Conservation (phyloP, 2,113 vertebrate species). For the Dasyprocta punctata region DNA sequence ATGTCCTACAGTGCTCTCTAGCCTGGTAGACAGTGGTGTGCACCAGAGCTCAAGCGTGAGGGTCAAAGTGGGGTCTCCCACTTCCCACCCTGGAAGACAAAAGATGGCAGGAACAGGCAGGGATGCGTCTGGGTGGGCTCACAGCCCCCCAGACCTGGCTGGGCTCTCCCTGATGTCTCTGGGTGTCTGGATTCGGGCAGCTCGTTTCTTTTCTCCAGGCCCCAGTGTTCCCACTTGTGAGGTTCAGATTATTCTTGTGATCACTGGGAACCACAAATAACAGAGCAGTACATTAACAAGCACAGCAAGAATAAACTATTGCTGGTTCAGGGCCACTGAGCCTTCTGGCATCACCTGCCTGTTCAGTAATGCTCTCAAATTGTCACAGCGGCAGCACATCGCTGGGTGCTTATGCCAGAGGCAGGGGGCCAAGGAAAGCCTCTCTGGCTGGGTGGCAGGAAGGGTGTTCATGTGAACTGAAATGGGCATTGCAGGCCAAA, state of each 20-base stretch:
- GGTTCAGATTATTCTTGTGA: not conserved
- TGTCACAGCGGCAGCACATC: not conserved
- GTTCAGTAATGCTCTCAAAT: not conserved
- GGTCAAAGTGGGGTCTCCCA: not conserved
- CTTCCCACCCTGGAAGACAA: not conserved
- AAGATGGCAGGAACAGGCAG: not conserved
- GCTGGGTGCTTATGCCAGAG: not conserved
- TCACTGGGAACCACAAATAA: not conserved
- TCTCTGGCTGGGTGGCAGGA: not conserved
- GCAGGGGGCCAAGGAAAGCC: not conserved
- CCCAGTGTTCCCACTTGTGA: not conserved
- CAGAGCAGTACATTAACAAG: not conserved
- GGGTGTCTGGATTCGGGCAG: not conserved
- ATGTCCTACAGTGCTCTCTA: not conserved
- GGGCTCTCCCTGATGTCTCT: fast-evolving
- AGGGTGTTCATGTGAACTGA: not conserved
- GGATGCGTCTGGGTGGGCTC: not conserved
- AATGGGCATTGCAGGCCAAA: not conserved
- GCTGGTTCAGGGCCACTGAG: fast-evolving
- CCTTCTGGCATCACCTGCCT: not conserved
- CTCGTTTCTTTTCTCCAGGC: not conserved
- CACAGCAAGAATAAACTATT: not conserved
- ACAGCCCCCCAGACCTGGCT: not conserved
- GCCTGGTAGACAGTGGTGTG: not conserved
- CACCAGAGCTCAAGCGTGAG: not conserved